Evolutionary conservation across 2,888 invertebrate species (phyloP).

Genomic region (Hedya salicella): DNA sequence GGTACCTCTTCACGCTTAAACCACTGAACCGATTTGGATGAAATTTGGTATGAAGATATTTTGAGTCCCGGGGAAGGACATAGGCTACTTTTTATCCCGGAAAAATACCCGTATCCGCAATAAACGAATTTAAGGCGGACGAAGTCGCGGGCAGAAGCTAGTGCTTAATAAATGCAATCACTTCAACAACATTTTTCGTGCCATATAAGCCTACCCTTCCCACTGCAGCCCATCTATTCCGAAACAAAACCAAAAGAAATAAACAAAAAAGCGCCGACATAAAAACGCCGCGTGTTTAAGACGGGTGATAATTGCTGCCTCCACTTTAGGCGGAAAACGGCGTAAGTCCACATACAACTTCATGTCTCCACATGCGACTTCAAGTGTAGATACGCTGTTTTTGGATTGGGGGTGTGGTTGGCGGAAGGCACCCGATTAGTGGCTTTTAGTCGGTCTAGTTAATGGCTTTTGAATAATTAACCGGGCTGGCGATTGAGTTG

Average conservation of each 20-base stretch:
- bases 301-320: conserved; percentile 58
- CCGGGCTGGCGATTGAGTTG: conserved; percentile 50
- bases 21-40: too few relatives aligned
- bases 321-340: conserved; percentile 7
- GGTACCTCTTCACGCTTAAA: too few relatives aligned
- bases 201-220: conserved; percentile 53
- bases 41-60: too few relatives aligned
- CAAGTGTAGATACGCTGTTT: conserved; percentile 3
- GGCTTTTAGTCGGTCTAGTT: conserved; percentile 66
- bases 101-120: too few relatives aligned
- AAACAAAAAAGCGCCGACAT: conserved; percentile 48
- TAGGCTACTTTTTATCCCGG: too few relatives aligned
- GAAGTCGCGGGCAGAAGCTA: too few relatives aligned
- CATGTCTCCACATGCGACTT: not conserved
- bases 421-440: conserved; percentile 77
- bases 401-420: conserved; percentile 54
- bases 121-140: too few relatives aligned
- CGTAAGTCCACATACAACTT: conserved; percentile 1
- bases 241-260: conserved; percentile 51
- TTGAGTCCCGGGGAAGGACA: too few relatives aligned
- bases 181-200: not conserved
- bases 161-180: too few relatives aligned
- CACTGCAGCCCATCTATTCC: conserved; percentile 52
- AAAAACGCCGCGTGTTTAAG: conserved; percentile 54
- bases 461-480: conserved; percentile 72